Conservation (phyloP, 1,140 invertebrate species). For the Neelides sp. region DNA sequence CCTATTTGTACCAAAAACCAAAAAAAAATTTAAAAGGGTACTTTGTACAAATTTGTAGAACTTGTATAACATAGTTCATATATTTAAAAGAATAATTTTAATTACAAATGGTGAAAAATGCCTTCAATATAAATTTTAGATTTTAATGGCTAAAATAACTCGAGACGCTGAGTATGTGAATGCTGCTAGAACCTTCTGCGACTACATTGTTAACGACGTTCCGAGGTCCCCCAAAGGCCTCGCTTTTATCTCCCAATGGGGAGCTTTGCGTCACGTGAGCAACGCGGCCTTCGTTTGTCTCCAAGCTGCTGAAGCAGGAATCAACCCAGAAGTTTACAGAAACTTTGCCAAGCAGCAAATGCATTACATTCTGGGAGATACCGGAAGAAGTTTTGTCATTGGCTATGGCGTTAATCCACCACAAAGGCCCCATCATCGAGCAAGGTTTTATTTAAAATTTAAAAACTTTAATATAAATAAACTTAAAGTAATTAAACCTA, state of each 20-base stretch:
- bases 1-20: neutral
- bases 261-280: conserved; percentile 32
- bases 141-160: conserved; percentile 23
- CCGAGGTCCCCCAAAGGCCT: conserved; percentile 32
- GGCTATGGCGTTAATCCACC: conserved; percentile 40
- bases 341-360: conserved; percentile 38
- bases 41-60: too few species aligned
- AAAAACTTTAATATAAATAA: too few species aligned
- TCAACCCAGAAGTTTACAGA: conserved; percentile 28
- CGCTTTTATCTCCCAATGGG: conserved; percentile 33
- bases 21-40: neutral
- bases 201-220: conserved; percentile 22
- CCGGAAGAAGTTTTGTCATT: conserved; percentile 39
- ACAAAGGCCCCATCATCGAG: conserved; percentile 13
- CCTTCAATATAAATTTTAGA: conserved; percentile 9
- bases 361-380: conserved; percentile 38
- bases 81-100: neutral
- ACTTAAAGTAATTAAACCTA: neutral
- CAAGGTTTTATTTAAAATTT: conserved; percentile 4
- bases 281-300: conserved; percentile 34
- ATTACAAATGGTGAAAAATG: conserved; percentile 1
- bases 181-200: conserved; percentile 30
- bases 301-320: conserved; percentile 20
- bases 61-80: neutral
- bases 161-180: conserved; percentile 24